These are phyloP conservation scores for Danio kyathit DNA, from an alignment of 2,797 vertebrate genomes.

Conservation along the genomic window DNA sequence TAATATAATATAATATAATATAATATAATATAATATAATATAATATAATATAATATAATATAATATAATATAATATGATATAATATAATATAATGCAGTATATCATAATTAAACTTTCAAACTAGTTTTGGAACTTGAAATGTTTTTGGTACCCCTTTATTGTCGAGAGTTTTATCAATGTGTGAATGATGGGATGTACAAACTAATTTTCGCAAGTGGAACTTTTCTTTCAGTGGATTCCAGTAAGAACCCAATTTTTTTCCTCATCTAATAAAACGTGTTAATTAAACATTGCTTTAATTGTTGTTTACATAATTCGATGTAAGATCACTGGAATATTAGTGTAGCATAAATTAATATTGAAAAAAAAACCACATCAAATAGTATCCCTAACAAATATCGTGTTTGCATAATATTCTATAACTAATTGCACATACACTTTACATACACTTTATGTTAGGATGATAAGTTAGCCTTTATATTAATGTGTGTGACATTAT, in stretches of 20 bases:
- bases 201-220: constrained; percentile 27
- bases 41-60: no score
- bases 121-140: background rate
- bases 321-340: background rate
- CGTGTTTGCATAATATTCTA: background rate
- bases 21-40: no score
- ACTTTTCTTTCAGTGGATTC: constrained; percentile 32
- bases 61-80: no score
- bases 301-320: background rate
- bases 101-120: no score
- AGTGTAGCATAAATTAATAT: background rate
- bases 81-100: no score
- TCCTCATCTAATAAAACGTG: no score
- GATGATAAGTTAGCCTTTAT: background rate
- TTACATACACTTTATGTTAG: background rate
- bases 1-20: no score
- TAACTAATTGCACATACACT: no score
- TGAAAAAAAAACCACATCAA: no score
- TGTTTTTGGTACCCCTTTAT: background rate
- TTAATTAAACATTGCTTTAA: background rate
- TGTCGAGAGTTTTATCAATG: constrained; percentile 11
- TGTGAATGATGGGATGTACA: constrained; percentile 13
- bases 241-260: constrained; percentile 3
- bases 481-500: constrained; percentile 29
- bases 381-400: background rate